Percentiles rank a stretch among this genome's conserved stretches.
Conservation (phyloP, 2,113 vertebrate species). For the Phycodurus eques region DNA sequence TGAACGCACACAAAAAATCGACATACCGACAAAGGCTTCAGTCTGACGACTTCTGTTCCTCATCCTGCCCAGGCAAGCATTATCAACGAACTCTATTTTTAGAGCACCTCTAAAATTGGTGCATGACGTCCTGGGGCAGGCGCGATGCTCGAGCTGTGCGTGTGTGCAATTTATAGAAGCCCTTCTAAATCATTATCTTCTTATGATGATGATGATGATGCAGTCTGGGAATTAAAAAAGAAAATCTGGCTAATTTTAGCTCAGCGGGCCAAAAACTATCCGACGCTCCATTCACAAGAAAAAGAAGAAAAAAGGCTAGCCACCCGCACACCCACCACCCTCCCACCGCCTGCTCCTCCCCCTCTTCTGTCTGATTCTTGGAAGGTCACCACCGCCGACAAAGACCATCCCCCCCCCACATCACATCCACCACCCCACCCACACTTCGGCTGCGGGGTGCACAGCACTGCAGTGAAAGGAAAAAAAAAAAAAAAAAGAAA, state of each 20-base stretch:
- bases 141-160: conserved; percentile 28
- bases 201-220: background rate
- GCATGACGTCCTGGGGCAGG: conserved; percentile 63
- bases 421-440: conserved; percentile 7
- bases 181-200: background rate
- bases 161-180: conserved; percentile 10
- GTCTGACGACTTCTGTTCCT: background rate
- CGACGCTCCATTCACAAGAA: conserved; percentile 71
- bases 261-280: conserved; percentile 16
- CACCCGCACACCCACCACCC: background rate
- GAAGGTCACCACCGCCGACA: conserved; percentile 56
- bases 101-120: conserved; percentile 66
- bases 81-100: conserved; percentile 63
- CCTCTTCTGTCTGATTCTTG: conserved; percentile 21
- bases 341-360: conserved; percentile 14
- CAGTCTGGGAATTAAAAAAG: background rate
- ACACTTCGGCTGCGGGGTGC: background rate
- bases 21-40: background rate
- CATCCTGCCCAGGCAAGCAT: conserved; percentile 18
- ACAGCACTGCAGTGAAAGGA: conserved; percentile 29
- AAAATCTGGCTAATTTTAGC: background rate
- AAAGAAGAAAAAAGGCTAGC: conserved; percentile 7
- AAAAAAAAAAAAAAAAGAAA: background rate
- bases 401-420: background rate
- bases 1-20: background rate